Base-by-base conservation (phyloP, 2,888 invertebrate species). In the Cataglyphis altisquamis region DNA sequence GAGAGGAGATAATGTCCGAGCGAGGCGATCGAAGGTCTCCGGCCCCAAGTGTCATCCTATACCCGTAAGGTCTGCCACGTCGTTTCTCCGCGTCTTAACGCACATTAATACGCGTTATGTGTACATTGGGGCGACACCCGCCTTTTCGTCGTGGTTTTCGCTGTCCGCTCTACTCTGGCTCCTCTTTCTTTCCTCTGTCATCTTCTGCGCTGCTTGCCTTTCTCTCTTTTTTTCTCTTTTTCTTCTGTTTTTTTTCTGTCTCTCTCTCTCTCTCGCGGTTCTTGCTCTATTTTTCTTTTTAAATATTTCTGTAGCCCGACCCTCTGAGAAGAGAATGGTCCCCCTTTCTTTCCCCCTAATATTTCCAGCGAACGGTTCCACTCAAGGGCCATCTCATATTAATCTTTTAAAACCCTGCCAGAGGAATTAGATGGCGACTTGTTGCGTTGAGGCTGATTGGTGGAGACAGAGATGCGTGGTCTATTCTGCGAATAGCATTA, bases 41-140 rank as follows among this genome's bases (percentile, higher is more conserved):
- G 84, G 52, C n/a, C 52, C 90, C 87, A 90, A 92, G 92, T 93
- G 93, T 94, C 93, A 94, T 94, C 93, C 92, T 93, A 94, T 94
- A 94, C 94, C 92, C 93, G 94, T 94, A 94, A 52, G 90, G 93
- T 91, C 91, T 87, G 87, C 84, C 89, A 87, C 90, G 89, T 90
- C 90, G 90, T 93, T 92, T 92, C 91, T 91, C 89, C 90, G 91
- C 90, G 87, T 90, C 91, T 90, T 91, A 90, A 90, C 88, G 91
- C 91, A 89, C 91, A 91, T 93, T 92, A 93, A 93, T 92, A 91
- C 91, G 90, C 90, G 87, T 90, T 90, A 73, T 91, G 88, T 89
- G 86, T 85, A 89, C 90, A 86, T 86, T 84, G 68, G 84, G 82
- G 87, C 87, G 85, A 86, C 88, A 89, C 87, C 84, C 85, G 84